phyloP scores from a whole-genome alignment of 2,888 invertebrate genomes.

The Campoplex nolae region DNA sequence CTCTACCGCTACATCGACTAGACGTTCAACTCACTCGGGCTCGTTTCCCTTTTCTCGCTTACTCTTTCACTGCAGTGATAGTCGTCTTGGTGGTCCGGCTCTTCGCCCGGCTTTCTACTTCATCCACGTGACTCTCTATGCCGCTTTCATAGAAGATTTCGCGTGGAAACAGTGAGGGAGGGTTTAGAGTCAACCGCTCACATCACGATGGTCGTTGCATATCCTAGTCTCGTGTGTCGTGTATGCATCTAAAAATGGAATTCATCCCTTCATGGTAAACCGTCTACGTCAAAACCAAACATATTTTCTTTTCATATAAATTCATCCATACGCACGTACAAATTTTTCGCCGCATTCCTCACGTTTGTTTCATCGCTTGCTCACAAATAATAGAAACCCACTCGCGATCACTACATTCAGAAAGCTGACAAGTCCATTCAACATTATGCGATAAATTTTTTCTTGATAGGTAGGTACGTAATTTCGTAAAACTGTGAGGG shows the following conservation, averaged over 20 bases:
- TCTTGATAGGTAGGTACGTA: background rate
- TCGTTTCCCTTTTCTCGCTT: conserved; percentile 37
- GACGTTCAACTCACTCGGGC: conserved; percentile 50
- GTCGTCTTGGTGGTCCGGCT: conserved; percentile 26
- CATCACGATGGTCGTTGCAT: conserved; percentile 33
- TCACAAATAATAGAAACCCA: background rate
- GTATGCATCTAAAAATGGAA: conserved; percentile 38
- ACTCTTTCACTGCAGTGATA: conserved; percentile 41
- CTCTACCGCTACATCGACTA: conserved; percentile 62
- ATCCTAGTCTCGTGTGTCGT: conserved; percentile 16
- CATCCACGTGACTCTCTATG: conserved; percentile 19
- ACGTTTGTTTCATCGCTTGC: background rate
- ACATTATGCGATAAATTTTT: background rate
- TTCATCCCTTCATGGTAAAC: conserved; percentile 10
- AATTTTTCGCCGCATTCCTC: background rate
- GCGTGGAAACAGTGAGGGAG: conserved; percentile 41
- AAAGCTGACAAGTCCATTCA: background rate
- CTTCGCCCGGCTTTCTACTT: conserved; percentile 28
- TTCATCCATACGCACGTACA: background rate
- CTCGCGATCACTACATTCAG: background rate
- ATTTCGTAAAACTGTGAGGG: background rate
- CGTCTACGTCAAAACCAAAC: background rate
- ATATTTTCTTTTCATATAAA: conserved; percentile 12
- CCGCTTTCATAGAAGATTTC: conserved; percentile 45
- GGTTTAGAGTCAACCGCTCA: conserved; percentile 8